phyloP scores from a whole-genome alignment of 2,888 invertebrate species.

The Drosophila cognata region DNA sequence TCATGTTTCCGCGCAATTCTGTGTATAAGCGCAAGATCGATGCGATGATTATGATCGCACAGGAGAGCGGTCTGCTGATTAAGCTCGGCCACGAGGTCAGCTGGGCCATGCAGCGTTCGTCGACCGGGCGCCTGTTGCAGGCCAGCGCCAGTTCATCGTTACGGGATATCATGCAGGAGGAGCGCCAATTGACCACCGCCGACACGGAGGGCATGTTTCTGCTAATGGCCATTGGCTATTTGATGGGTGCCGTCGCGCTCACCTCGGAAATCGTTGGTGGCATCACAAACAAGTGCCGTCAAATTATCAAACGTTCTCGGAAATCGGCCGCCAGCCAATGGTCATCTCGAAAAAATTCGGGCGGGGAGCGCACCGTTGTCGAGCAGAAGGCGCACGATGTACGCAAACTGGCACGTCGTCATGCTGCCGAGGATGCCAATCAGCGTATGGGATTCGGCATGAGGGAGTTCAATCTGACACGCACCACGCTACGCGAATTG shows the following conservation, averaged over 20 bases:
- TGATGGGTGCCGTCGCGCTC: conserved; percentile 88
- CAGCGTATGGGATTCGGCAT: conserved; percentile 77
- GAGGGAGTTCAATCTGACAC: conserved; percentile 82
- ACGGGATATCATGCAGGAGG: conserved; percentile 86
- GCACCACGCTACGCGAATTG: conserved; percentile 80
- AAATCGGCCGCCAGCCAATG: conserved; percentile 70
- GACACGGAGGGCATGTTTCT: conserved; percentile 94
- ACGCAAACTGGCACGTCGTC: conserved; percentile 58
- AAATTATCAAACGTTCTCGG: conserved; percentile 79
- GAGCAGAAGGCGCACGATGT: conserved; percentile 62
- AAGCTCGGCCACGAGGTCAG: conserved; percentile 90
- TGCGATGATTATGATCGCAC: conserved; percentile 87
- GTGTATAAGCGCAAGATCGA: conserved; percentile 88
- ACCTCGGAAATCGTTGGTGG: conserved; percentile 90
- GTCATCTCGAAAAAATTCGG: conserved; percentile 76
- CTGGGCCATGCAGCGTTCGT: conserved; percentile 89
- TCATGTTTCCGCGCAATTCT: conserved; percentile 88
- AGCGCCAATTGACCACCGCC: conserved; percentile 90
- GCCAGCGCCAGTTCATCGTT: conserved; percentile 86
- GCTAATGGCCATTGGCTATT: conserved; percentile 89
- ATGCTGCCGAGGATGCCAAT: conserved; percentile 57
- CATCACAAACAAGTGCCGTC: conserved; percentile 87
- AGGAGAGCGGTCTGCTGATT: conserved; percentile 89
- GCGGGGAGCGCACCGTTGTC: conserved; percentile 39
- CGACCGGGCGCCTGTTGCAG: conserved; percentile 88